phyloP scores from a whole-genome alignment of 1,140 invertebrate genomes.

The Laupala kohalensis region DNA sequence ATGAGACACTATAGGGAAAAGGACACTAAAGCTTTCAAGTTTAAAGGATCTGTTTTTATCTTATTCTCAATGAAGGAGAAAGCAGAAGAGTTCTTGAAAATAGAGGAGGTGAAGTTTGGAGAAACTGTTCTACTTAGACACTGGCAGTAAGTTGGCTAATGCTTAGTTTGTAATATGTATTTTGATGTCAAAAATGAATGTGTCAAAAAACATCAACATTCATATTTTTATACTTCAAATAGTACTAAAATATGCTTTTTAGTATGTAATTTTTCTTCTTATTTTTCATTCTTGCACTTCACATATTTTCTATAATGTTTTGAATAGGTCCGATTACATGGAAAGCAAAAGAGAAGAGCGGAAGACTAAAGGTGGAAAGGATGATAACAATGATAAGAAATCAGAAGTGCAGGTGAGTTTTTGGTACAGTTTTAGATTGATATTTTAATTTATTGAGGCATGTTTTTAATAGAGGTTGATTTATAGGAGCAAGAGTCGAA shows the following conservation, averaged over 20 bases:
- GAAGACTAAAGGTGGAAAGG: constrained; percentile 32
- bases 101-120: constrained; percentile 53
- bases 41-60: constrained; percentile 83
- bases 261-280: not conserved
- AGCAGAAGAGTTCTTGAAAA: constrained; percentile 49
- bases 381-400: constrained; percentile 20
- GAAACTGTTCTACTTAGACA: constrained; percentile 54
- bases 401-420: not conserved
- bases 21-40: constrained; percentile 45
- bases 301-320: not conserved
- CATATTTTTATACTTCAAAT: not conserved
- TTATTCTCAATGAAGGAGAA: constrained; percentile 65
- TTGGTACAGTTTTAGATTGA: not conserved
- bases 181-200: not conserved
- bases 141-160: constrained; percentile 45
- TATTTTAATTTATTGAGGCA: not conserved
- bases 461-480: constrained; percentile 17
- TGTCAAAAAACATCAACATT: not conserved
- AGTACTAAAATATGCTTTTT: not conserved
- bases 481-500: constrained; percentile 28
- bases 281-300: not conserved
- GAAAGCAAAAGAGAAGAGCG: constrained; percentile 15
- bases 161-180: not conserved
- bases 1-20: constrained; percentile 59
- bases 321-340: constrained; percentile 14